Conservation (phyloP, 2,113 vertebrate species). For the Camelus dromedarius region DNA sequence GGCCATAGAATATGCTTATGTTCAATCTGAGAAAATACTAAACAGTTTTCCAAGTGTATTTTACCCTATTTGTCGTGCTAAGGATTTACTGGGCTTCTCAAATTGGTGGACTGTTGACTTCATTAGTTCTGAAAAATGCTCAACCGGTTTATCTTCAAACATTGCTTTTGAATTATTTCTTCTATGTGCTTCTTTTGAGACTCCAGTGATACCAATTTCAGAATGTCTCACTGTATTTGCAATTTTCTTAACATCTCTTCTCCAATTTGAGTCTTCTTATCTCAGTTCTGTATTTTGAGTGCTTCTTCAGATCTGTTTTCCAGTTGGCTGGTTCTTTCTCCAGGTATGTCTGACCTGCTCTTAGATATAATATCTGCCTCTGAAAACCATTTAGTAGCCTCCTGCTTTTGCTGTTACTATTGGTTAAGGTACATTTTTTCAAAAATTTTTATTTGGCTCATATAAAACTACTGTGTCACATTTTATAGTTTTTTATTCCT, state of each 20-base stretch:
- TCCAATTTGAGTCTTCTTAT: slow-evolving; percentile 63
- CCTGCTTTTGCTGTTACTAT: not conserved
- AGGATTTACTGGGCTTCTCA: not conserved
- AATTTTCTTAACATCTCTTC: slow-evolving; percentile 38
- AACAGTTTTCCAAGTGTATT: slow-evolving; percentile 15
- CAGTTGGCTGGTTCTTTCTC: slow-evolving; percentile 42
- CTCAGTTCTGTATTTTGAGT: slow-evolving; percentile 38
- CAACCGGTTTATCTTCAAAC: slow-evolving; percentile 17
- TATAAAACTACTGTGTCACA: not conserved
- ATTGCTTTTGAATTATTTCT: slow-evolving; percentile 48
- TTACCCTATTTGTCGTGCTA: slow-evolving; percentile 35
- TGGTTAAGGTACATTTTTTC: not conserved
- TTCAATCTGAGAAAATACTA: slow-evolving; percentile 44
- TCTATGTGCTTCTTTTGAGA: slow-evolving; percentile 13
- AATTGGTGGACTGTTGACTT: not conserved
- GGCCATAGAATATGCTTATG: not conserved
- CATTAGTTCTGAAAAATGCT: slow-evolving; percentile 55
- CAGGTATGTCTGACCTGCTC: not conserved
- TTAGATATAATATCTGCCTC: slow-evolving; percentile 60
- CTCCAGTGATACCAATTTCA: not conserved
- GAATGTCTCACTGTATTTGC: slow-evolving; percentile 20
- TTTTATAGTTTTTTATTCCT: slow-evolving; percentile 22
- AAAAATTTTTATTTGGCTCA: slow-evolving; percentile 19
- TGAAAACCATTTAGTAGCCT: not conserved
- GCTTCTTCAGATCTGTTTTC: slow-evolving; percentile 66